Evolutionary conservation across 2,888 invertebrate genomes (phyloP), one percentile per base, ranked within the genome.

Genomic region (Dryadula phaetusa): DNA sequence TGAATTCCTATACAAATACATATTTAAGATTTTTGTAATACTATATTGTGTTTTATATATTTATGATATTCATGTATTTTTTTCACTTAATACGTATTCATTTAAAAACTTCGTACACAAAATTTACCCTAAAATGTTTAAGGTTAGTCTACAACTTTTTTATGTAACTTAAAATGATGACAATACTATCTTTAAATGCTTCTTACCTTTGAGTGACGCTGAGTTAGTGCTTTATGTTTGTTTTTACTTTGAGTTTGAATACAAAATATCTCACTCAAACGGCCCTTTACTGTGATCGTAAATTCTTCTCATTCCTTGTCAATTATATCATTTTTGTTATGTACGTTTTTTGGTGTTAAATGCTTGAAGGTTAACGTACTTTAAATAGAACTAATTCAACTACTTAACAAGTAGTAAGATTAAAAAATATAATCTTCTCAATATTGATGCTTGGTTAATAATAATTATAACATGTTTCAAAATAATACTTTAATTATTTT

Each of bases 301-400:
- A 47, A 63, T 54, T 66, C 60, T 47, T 56, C 32, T 52, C 70
- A 70, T 74, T 74, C 70, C 67, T 65, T 7, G 8, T 42, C 66
- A 69, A 73, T 74, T 64, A 71, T 69, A 69, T 72, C 72, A 73
- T 64, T 64, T 61, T 70, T 68, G 68, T 44, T 14, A 44, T 16
- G 14, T 58, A 6, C 12, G 10, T 12, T 0, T 62, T 5, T 14
- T 47, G 8, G 4, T 47, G 0, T 18, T 25, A n/a, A n/a, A n/a
- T n/a, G n/a, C n/a, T n/a, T n/a, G n/a, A n/a, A n/a, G n/a, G n/a
- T n/a, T n/a, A n/a, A n/a, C n/a, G n/a, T n/a, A n/a, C n/a, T n/a
- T n/a, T n/a, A n/a, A n/a, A n/a, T n/a, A n/a, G n/a, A n/a, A n/a
- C n/a, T n/a, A n/a, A n/a, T n/a, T n/a, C n/a, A n/a, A n/a, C n/a